Evolutionary conservation across 2,797 vertebrate species (phyloP), one percentile per base, ranked within the genome.

Genomic region (Nyctibius grandis): DNA sequence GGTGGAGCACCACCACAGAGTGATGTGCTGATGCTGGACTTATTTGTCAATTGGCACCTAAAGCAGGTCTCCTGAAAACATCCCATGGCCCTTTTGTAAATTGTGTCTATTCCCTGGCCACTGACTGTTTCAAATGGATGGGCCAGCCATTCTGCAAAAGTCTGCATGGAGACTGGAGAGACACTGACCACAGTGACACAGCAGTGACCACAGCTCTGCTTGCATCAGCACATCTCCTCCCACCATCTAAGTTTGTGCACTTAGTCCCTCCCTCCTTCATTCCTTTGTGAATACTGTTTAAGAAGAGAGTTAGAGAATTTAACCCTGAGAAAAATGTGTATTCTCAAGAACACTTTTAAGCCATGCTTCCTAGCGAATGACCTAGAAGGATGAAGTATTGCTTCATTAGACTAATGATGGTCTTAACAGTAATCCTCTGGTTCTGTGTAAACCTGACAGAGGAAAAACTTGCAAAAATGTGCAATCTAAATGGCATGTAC

Each of bases 321-420:
- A 78, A 79, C 28, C 13, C 17, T 48, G 26, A 85, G 20, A 86
- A 88, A 85, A 86, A 56, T 28, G 3, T 11, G 3, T 53, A 15
- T 60, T 78, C 54, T 73, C 28, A 83, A 59, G 23, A 36, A n/a
- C n/a, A 40, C 9, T 64, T 88, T 45, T 12, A 84, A 91, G 33
- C 31, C 8, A 34, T 1, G 0, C 16, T 64, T 77, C 29, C n/a
- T 72, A 64, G 17, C 2, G 2, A 75, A 69, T 23, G 9, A 44
- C n/a, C 17, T 57, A 42, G 17, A 21, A 57, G 5, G 21, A 33
- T 29, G 33, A 91, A 56, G 11, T 64, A 45, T 29, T 74, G 4
- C 2, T 78, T 84, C 44, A 34, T 31, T 48, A 68, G 23, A 36
- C 21, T 86, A 42, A 61, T 3, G 3, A 40, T 38, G 28, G 74